A percentile compares a stretch with the other conserved stretches of the same genome.
These are phyloP conservation scores for Bruchidius siliquastri DNA, from an alignment of 2,888 invertebrate species.

Conservation along the genomic window DNA sequence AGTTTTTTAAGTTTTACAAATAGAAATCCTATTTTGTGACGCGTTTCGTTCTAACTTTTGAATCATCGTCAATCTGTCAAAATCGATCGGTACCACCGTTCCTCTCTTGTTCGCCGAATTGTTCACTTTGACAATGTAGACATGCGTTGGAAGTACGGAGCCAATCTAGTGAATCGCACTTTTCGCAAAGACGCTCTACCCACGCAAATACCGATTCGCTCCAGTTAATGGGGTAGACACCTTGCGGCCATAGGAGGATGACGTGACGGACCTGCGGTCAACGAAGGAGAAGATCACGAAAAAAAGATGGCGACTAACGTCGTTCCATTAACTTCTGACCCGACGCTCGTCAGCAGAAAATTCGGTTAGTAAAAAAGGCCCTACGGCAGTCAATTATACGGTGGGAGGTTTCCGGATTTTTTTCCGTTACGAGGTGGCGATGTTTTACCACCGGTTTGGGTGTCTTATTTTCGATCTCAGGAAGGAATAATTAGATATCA, in stretches of 20 bases:
- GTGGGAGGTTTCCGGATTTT: neutral
- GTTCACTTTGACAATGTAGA: too few relatives aligned
- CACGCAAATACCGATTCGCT: neutral
- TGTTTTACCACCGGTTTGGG: neutral
- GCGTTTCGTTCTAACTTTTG: too few relatives aligned
- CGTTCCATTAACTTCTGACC: neutral
- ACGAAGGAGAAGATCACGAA: neutral
- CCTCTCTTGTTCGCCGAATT: too few relatives aligned
- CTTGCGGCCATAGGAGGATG: neutral
- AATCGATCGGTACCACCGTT: too few relatives aligned
- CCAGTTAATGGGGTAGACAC: neutral
- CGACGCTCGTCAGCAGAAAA: neutral
- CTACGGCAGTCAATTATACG: neutral
- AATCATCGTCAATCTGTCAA: too few relatives aligned
- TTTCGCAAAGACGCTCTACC: neutral
- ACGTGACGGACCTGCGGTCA: neutral
- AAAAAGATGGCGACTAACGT: neutral
- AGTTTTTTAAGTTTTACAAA: too few relatives aligned
- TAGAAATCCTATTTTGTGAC: too few relatives aligned
- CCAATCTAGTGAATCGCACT: neutral
- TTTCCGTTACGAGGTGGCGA: neutral
- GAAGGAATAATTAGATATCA: neutral
- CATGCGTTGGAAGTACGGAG: too few relatives aligned
- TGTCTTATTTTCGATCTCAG: neutral
- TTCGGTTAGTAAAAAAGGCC: neutral